These are phyloP conservation scores for Hipparchia semele DNA, from an alignment of 2,888 invertebrate genomes.

Conservation along the genomic window DNA sequence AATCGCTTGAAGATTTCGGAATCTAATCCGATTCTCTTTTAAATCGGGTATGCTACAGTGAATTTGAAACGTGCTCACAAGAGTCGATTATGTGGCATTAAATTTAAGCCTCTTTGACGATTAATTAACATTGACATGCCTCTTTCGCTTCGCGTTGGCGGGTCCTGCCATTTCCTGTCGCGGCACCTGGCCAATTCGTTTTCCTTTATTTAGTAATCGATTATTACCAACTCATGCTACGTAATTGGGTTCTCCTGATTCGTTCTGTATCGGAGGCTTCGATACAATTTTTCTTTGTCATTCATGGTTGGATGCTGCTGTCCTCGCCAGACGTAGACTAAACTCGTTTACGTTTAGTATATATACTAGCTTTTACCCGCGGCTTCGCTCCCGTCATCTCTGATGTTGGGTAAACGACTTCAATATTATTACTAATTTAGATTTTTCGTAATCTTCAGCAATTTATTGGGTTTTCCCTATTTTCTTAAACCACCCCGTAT, in stretches of 20 bases:
- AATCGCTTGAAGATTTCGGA: background rate
- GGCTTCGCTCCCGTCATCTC: too few relatives aligned
- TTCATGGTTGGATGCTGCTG: slow-evolving; percentile 3
- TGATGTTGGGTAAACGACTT: too few relatives aligned
- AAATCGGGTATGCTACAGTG: slow-evolving; percentile 18
- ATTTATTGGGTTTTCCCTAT: too few relatives aligned
- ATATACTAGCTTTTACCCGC: too few relatives aligned
- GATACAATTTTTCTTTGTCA: slow-evolving; percentile 11
- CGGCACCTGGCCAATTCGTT: slow-evolving; percentile 68
- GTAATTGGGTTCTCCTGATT: slow-evolving; percentile 66
- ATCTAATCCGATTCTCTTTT: slow-evolving; percentile 11
- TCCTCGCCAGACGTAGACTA: background rate
- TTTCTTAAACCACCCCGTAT: too few relatives aligned
- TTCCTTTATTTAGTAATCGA: slow-evolving; percentile 62
- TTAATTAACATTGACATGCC: slow-evolving; percentile 78
- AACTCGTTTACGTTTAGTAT: too few relatives aligned
- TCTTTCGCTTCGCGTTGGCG: slow-evolving; percentile 70
- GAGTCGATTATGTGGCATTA: slow-evolving; percentile 45
- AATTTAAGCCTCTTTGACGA: slow-evolving; percentile 66
- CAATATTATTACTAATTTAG: too few relatives aligned
- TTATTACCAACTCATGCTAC: slow-evolving; percentile 70
- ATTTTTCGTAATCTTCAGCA: too few relatives aligned
- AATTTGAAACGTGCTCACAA: slow-evolving; percentile 38
- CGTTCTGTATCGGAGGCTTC: slow-evolving; percentile 33
- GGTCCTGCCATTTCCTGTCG: slow-evolving; percentile 61